phyloP scores from a whole-genome alignment of 2,888 invertebrate species.

The Digitonthophagus gazella region DNA sequence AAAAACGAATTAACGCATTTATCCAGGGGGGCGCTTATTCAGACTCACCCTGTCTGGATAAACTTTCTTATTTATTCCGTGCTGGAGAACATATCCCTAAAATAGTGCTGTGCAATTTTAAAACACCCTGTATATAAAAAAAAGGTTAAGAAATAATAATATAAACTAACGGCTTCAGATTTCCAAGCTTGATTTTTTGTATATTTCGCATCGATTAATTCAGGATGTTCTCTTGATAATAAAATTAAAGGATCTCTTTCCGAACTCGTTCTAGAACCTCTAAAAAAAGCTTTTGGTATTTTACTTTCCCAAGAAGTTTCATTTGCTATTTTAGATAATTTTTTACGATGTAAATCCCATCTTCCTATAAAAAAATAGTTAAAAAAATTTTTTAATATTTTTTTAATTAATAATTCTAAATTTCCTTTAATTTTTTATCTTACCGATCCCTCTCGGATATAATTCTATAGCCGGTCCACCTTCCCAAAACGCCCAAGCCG shows the following conservation, averaged over 20 bases:
- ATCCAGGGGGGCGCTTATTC: too few species aligned
- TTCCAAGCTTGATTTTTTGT: slow-evolving; percentile 99
- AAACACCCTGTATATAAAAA: too few species aligned
- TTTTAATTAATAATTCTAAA: neutral
- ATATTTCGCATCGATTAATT: slow-evolving; percentile 87
- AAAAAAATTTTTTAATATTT: slow-evolving; percentile 9
- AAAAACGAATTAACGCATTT: too few species aligned
- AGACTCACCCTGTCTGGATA: too few species aligned
- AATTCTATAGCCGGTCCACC: slow-evolving; percentile 94
- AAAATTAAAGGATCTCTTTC: slow-evolving; percentile 87
- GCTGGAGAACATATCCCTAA: too few species aligned
- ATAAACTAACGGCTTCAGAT: slow-evolving; percentile 68
- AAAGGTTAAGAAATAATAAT: too few species aligned
- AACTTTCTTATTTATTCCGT: too few species aligned
- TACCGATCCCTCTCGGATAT: slow-evolving; percentile 82
- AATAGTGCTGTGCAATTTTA: too few species aligned
- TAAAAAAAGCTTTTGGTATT: slow-evolving; percentile 72
- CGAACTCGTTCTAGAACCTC: slow-evolving; percentile 90
- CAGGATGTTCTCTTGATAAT: slow-evolving; percentile 71
- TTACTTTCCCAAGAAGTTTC: slow-evolving; percentile 78
- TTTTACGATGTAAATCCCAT: slow-evolving; percentile 79
- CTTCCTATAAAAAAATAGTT: slow-evolving; percentile 57
- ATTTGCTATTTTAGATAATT: slow-evolving; percentile 59
- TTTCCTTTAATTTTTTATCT: slow-evolving; percentile 18
- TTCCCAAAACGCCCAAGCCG: slow-evolving; percentile 98